Base-by-base conservation (phyloP, 2,113 vertebrate genomes). In the Peucedramus taeniatus region DNA sequence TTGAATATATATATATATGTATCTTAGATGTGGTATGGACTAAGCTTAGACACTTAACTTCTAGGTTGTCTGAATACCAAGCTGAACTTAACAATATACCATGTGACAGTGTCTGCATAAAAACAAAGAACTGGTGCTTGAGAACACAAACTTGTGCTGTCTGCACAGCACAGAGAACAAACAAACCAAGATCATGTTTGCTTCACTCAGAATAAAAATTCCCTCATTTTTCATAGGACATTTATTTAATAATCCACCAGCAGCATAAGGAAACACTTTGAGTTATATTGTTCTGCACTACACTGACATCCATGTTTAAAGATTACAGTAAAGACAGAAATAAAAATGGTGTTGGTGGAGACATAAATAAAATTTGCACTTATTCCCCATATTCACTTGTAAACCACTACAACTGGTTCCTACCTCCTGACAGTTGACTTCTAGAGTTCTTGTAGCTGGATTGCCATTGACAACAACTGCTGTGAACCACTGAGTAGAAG, bases 351-450 rank as follows among this genome's bases (percentile, higher is more conserved):
- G 35, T 11, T 66, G 22, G 22, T 51, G 37, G 28, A 44, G 10
- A 63, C 11, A 79, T 2, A 91, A 82, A 76, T 30, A 21, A 10
- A 61, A 66, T 33, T 71, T 31, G 21, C 26, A 68, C 6, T 19
- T 44, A 57, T 69, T 50, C 26, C 31, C 39, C 51, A 74, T 1
- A 59, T 13, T 31, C 3, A 2, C 42, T 31, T 84, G 45, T 44
- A 69, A 75, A 60, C n/a, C 74, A 91, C 27, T 68, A 45, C 53
- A 74, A n/a, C 16, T 28, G 8, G 45, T 68, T 90, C 72, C 89
- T 98, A 98, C 98, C 98, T 98, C 98, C 84, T 98, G 97, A 85
- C 98, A 98, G 93, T 97, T 98, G 83, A 98, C 97, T 79, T 98
- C 97, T 24, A 98, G 96, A 61, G 97, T 98, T 92, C 98, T 97